Base-by-base conservation (phyloP, 2,888 invertebrate genomes). In the Dasypolia templi region DNA sequence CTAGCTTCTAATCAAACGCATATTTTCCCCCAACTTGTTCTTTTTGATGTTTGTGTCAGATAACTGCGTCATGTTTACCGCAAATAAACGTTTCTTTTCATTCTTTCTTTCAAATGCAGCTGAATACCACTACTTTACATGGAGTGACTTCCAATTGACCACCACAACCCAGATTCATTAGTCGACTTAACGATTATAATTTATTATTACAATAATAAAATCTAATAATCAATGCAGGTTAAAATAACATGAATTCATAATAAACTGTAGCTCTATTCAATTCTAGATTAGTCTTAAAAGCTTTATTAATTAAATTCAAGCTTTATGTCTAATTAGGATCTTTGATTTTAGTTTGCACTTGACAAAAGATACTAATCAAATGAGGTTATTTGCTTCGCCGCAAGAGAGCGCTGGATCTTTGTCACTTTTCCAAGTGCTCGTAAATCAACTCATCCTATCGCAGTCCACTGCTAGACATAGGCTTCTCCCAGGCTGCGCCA, bases 301-400 rank as follows among this genome's bases (percentile, higher is more conserved):
- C 75, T 84, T 84, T 84, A 84, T 68, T 65, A n/a, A 77, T 51
- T 61, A 58, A 64, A 62, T 72, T 69, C 35, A 68, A 78, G 83
- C 77, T 81, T 84, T 84, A 83, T 58, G 4, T 77, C 35, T 72
- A 53, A 62, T 61, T 83, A 83, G 61, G 62, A 39, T 14, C 6
- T 70, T 53, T 39, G 19, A 19, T 51, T 59, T 67, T 59, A 53
- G n/a, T 29, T 39, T 19, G 51, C 26, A 56, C 11, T 11, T 35
- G 82, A 55, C 39, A 49, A 29, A 46, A 59, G 14, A 64, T 42
- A 75, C 42, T 67, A 39, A 39, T 9, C 39, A 39, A 39, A 39
- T 39, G 9, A 9, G 39, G 39, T 39, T 39, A 39, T 39, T 39
- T 9, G 39, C 39, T 39, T 39, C 35, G 35, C 35, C 35, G 35